Evolutionary conservation across 1,140 invertebrate species (phyloP).

Genomic region (Pectinophora gossypiella): DNA sequence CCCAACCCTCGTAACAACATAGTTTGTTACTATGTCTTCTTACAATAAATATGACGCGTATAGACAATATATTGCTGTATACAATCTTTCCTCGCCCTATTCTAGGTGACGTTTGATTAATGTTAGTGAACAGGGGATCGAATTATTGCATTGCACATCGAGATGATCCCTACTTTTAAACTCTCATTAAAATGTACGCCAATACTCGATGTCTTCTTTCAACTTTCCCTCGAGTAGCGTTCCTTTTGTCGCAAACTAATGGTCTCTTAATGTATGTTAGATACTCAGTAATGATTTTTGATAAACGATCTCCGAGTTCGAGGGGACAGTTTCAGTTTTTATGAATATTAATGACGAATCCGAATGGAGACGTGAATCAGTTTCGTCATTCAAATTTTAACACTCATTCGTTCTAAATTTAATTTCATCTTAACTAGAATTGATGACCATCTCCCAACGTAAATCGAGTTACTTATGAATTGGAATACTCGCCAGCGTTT

Average conservation of each 20-base stretch:
- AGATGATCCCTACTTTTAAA: conserved; percentile 23
- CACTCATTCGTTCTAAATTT: neutral
- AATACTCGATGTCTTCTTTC: conserved; percentile 21
- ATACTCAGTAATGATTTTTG: conserved; percentile 13
- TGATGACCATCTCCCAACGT: neutral
- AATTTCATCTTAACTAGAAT: neutral
- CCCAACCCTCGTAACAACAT: conserved; percentile 22
- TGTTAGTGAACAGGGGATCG: conserved; percentile 40
- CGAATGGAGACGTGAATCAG: conserved; percentile 8
- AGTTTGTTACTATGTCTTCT: conserved; percentile 30
- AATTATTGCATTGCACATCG: conserved; percentile 33
- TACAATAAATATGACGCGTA: conserved; percentile 31
- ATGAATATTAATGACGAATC: conserved; percentile 24
- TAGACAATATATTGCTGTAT: conserved; percentile 44
- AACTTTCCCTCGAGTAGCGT: conserved; percentile 12
- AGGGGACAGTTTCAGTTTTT: conserved; percentile 8
- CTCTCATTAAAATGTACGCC: conserved; percentile 19
- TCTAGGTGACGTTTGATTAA: conserved; percentile 67
- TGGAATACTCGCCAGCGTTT: too few relatives aligned
- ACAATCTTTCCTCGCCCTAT: conserved; percentile 55
- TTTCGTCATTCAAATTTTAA: neutral
- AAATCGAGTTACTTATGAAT: too few relatives aligned
- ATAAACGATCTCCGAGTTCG: neutral
- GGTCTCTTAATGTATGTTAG: conserved; percentile 14
- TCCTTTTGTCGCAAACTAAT: conserved; percentile 18